Conservation (phyloP, 2,888 invertebrate genomes). For the Meteorus cinctellus region DNA sequence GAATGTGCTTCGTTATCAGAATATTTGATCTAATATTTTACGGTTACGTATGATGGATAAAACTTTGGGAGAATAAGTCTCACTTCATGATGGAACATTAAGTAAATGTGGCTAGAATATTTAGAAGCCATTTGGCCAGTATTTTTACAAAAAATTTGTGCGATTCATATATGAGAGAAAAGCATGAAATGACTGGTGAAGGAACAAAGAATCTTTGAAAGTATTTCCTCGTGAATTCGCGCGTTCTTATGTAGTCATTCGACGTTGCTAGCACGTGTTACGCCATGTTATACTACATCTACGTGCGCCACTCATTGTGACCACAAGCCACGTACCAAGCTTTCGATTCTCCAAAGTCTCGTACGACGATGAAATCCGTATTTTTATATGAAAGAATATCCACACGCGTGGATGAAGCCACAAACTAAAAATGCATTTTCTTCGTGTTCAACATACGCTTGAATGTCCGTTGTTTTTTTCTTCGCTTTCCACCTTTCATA, state of each 20-base stretch:
- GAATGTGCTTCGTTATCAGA: no score
- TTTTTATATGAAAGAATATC: constrained; percentile 25
- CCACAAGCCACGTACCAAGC: constrained; percentile 32
- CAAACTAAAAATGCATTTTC: constrained; percentile 23
- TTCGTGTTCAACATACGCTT: constrained; percentile 9
- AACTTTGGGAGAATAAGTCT: neutral
- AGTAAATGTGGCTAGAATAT: neutral
- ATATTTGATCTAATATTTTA: neutral
- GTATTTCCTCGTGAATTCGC: constrained; percentile 43
- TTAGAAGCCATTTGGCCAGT: constrained; percentile 23
- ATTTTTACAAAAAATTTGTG: neutral
- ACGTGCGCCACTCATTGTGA: constrained; percentile 48
- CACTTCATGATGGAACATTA: neutral
- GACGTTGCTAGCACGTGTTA: constrained; percentile 55
- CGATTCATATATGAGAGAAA: constrained; percentile 10
- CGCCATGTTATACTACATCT: constrained; percentile 55
- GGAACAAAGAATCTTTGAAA: constrained; percentile 39
- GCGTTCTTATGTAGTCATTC: constrained; percentile 47
- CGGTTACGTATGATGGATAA: neutral
- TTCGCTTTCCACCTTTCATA: neutral
- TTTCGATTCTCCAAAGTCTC: constrained; percentile 21
- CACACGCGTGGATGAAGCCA: constrained; percentile 17
- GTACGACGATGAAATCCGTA: constrained; percentile 27
- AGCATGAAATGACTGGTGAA: constrained; percentile 22
- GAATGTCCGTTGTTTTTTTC: neutral